Evolutionary conservation across 1,140 invertebrate genomes (phyloP).

Genomic region (Stenopsyche tienmushanensis): DNA sequence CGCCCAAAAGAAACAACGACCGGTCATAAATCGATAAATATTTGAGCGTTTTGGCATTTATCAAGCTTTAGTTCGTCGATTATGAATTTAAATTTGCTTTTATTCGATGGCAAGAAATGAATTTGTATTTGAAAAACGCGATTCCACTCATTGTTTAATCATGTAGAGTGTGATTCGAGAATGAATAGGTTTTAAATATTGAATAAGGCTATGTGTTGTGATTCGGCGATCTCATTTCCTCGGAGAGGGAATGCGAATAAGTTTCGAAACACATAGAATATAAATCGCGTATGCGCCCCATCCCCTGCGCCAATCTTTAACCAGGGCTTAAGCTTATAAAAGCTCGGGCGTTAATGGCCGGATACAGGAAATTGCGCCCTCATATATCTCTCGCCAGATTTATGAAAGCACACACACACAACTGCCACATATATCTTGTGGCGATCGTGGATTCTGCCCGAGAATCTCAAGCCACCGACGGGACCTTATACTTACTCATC

Average conservation of each 20-base stretch:
- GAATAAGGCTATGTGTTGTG: slow-evolving; percentile 2
- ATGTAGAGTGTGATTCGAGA: too few species aligned
- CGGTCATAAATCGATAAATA: too few species aligned
- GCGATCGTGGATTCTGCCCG: too few species aligned
- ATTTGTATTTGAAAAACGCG: too few species aligned
- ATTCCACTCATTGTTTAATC: too few species aligned
- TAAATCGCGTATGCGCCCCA: slow-evolving; percentile 41
- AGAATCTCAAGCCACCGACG: too few species aligned
- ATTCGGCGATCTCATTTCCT: slow-evolving; percentile 21
- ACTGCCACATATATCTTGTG: slow-evolving; percentile 35
- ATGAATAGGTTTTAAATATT: slow-evolving; percentile 4
- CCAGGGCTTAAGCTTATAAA: slow-evolving; percentile 62
- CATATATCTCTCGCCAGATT: slow-evolving; percentile 83
- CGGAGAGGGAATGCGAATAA: slow-evolving; percentile 31
- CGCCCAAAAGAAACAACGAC: too few species aligned
- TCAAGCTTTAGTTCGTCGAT: too few species aligned
- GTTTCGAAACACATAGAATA: slow-evolving; percentile 41
- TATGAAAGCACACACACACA: slow-evolving; percentile 72
- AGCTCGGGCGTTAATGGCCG: slow-evolving; percentile 74
- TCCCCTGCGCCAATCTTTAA: slow-evolving; percentile 56
- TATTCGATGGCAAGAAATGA: too few species aligned
- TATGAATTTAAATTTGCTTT: too few species aligned
- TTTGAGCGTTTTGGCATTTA: too few species aligned
- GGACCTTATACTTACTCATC: too few species aligned
- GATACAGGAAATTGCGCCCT: slow-evolving; percentile 84